A percentile compares a stretch with the other conserved stretches of the same genome.
phyloP scores from a whole-genome alignment of 2,113 vertebrate genomes.

The Calcarius ornatus region DNA sequence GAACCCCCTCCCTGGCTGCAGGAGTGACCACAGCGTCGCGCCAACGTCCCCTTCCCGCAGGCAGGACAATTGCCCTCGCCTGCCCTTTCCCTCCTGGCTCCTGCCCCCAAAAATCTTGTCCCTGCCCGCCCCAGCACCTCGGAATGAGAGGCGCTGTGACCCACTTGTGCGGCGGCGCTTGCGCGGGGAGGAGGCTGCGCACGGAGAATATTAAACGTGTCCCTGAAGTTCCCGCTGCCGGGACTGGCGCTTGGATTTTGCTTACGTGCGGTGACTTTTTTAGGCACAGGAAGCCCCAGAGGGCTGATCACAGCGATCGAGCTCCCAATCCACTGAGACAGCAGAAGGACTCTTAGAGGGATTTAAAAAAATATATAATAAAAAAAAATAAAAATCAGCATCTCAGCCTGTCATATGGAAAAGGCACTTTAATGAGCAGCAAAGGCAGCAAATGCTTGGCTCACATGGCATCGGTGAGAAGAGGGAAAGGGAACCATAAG shows the following conservation, averaged over 20 bases:
- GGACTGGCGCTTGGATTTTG: slow-evolving; percentile 49
- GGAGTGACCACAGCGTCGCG: neutral
- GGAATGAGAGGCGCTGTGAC: slow-evolving; percentile 41
- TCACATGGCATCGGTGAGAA: neutral
- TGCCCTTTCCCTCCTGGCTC: neutral
- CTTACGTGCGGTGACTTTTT: slow-evolving; percentile 68
- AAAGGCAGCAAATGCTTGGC: neutral
- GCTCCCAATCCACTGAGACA: slow-evolving; percentile 70
- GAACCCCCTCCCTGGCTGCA: neutral
- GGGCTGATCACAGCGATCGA: slow-evolving; percentile 65
- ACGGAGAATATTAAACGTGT: slow-evolving; percentile 45
- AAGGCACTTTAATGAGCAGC: slow-evolving; percentile 5
- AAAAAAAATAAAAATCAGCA: neutral
- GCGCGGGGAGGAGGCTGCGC: neutral
- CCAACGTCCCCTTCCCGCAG: neutral
- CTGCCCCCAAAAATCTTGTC: neutral
- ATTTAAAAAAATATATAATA: neutral
- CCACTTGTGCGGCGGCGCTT: slow-evolving; percentile 28
- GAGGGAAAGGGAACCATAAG: neutral
- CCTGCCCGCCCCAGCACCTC: neutral
- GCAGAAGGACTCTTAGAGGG: slow-evolving; percentile 65
- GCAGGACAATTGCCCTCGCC: neutral
- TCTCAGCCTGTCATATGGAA: slow-evolving; percentile 26
- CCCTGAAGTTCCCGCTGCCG: slow-evolving; percentile 37
- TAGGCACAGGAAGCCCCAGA: slow-evolving; percentile 65